These are phyloP conservation scores for Hesperia comma DNA, from an alignment of 2,888 invertebrate species.

Conservation along the genomic window DNA sequence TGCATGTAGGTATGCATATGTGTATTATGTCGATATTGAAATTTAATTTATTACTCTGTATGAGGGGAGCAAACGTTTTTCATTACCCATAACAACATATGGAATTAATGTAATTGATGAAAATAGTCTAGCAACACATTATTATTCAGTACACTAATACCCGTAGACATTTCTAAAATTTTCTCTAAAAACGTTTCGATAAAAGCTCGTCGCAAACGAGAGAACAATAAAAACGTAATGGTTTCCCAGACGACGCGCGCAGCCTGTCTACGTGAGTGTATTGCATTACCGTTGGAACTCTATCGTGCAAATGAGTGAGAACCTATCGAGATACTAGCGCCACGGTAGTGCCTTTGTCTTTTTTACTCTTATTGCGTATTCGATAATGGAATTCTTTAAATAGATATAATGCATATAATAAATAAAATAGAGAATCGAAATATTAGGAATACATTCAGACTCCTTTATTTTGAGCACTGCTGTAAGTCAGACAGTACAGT, in stretches of 20 bases:
- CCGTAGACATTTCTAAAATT: slow-evolving; percentile 8
- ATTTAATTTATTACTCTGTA: no score
- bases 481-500: no score
- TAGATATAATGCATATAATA: no score
- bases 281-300: slow-evolving; percentile 27
- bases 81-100: background rate
- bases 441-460: no score
- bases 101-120: background rate
- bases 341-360: background rate
- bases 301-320: background rate
- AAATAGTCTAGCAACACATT: background rate
- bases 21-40: no score
- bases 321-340: slow-evolving; percentile 14
- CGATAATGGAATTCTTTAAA: no score
- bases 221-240: slow-evolving; percentile 28
- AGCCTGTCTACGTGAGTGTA: slow-evolving; percentile 34
- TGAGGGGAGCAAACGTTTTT: no score
- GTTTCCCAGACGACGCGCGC: slow-evolving; percentile 34
- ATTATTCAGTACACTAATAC: background rate
- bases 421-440: no score
- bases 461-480: no score
- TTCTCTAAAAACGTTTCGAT: slow-evolving; percentile 15
- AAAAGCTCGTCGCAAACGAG: slow-evolving; percentile 20
- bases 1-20: no score
- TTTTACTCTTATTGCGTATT: no score